Conservation (phyloP, 2,797 vertebrate species). For the Premnoplex brunnescens region DNA sequence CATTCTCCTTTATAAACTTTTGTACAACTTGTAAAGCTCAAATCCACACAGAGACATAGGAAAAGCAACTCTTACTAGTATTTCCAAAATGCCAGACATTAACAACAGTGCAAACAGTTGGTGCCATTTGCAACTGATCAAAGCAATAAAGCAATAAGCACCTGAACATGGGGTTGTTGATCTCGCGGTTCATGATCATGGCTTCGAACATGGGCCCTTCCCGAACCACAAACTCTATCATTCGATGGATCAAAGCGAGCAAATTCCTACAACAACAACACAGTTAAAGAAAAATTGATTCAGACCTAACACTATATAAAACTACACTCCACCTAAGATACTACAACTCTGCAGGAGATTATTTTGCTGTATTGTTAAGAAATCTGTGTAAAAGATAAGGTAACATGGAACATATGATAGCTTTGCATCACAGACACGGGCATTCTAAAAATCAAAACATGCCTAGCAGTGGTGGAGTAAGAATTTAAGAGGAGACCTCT, state of each 20-base stretch:
- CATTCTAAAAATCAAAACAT: conserved; percentile 61
- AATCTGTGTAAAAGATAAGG: conserved; percentile 58
- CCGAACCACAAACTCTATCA: conserved; percentile 99
- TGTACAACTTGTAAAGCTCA: background rate
- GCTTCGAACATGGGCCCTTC: conserved; percentile 99
- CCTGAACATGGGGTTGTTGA: conserved; percentile 99
- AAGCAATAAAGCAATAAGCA: conserved; percentile 48
- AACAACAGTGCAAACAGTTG: background rate
- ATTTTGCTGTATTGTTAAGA: conserved; percentile 70
- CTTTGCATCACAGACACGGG: conserved; percentile 58
- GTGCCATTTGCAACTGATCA: background rate
- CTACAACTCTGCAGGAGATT: conserved; percentile 77
- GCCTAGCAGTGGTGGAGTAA: conserved; percentile 38
- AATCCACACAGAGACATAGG: background rate
- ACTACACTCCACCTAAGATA: conserved; percentile 78
- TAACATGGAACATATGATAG: conserved; percentile 64
- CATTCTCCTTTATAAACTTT: background rate
- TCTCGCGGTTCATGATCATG: conserved; percentile 99
- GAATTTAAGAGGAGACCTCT: conserved; percentile 57
- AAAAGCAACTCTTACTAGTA: background rate
- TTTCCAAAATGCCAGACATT: background rate
- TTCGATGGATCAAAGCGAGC: conserved; percentile 99
- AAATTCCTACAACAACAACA: conserved; percentile 99
- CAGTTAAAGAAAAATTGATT: conserved; percentile 99
- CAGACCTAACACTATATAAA: conserved; percentile 86